Percentiles rank a stretch among this genome's conserved stretches.
Evolutionary conservation across 1,140 invertebrate species (phyloP).

Genomic region (Asbolus verrucosus): DNA sequence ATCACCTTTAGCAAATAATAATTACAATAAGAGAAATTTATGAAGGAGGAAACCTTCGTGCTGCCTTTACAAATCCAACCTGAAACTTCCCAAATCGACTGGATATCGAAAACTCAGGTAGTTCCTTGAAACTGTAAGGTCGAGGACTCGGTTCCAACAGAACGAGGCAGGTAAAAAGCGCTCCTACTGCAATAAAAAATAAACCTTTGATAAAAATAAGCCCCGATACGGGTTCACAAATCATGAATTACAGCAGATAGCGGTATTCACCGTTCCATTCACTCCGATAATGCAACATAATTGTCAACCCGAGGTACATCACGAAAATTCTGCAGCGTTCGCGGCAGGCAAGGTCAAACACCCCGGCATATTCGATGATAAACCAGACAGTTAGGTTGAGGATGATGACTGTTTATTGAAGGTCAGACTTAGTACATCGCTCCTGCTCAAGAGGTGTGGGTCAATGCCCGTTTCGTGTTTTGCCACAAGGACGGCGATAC

Average conservation of each 20-base stretch:
- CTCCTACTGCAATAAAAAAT: neutral
- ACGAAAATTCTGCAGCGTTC: slow-evolving; percentile 34
- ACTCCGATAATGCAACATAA: slow-evolving; percentile 8
- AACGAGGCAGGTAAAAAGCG: slow-evolving; percentile 8
- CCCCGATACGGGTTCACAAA: neutral
- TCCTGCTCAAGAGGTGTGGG: slow-evolving; percentile 43
- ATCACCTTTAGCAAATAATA: too few species aligned
- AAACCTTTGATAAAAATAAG: neutral
- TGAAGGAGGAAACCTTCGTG: slow-evolving; percentile 25
- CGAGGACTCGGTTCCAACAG: slow-evolving; percentile 1
- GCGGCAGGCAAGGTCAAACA: slow-evolving; percentile 43
- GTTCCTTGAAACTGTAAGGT: slow-evolving; percentile 22
- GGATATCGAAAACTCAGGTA: slow-evolving; percentile 27
- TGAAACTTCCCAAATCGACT: slow-evolving; percentile 7
- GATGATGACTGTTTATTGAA: slow-evolving; percentile 46
- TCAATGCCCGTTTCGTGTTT: slow-evolving; percentile 40
- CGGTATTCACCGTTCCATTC: slow-evolving; percentile 24
- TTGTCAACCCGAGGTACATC: slow-evolving; percentile 13
- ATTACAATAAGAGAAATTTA: too few species aligned
- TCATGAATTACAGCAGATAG: slow-evolving; percentile 16
- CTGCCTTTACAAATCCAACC: slow-evolving; percentile 2
- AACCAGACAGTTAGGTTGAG: slow-evolving; percentile 47
- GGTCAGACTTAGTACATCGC: slow-evolving; percentile 46
- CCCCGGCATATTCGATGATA: slow-evolving; percentile 44
- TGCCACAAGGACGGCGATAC: neutral